These are phyloP conservation scores for Pachypsylla venusta DNA, from an alignment of 1,140 invertebrate genomes.

Conservation along the genomic window DNA sequence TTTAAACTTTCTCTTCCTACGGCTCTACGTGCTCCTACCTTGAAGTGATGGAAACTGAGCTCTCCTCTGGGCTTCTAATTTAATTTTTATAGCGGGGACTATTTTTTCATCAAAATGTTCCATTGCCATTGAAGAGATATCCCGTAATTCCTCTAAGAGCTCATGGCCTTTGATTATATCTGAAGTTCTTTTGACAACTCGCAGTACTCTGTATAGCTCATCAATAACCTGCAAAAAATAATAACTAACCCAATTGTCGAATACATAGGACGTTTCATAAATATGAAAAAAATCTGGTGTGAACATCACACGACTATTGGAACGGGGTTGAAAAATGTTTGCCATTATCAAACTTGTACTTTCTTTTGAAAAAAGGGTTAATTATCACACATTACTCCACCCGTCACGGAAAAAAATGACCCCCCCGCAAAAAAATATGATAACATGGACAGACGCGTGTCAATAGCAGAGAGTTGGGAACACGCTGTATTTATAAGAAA, in stretches of 20 bases:
- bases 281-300: too few species aligned
- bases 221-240: conserved; percentile 57
- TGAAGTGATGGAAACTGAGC: conserved; percentile 3
- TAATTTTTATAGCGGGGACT: conserved; percentile 38
- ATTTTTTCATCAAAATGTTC: conserved; percentile 92
- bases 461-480: conserved; percentile 26
- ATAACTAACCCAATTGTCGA: too few species aligned
- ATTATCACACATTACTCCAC: too few species aligned
- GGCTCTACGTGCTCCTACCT: background rate
- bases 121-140: conserved; percentile 91
- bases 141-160: conserved; percentile 70
- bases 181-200: conserved; percentile 45
- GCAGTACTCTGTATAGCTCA: conserved; percentile 62
- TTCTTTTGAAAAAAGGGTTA: too few species aligned
- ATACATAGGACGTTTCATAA: too few species aligned
- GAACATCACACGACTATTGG: too few species aligned
- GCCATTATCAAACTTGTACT: too few species aligned
- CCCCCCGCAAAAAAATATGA: conserved; percentile 28
- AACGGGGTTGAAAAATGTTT: too few species aligned
- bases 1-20: background rate
- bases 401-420: too few species aligned
- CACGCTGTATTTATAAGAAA: conserved; percentile 12
- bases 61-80: conserved; percentile 9
- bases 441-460: conserved; percentile 78
- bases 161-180: conserved; percentile 63